Evolutionary conservation across 2,113 vertebrate species (phyloP), one percentile per base, ranked within the genome.

Genomic region (Poeciliopsis turrubarensis): DNA sequence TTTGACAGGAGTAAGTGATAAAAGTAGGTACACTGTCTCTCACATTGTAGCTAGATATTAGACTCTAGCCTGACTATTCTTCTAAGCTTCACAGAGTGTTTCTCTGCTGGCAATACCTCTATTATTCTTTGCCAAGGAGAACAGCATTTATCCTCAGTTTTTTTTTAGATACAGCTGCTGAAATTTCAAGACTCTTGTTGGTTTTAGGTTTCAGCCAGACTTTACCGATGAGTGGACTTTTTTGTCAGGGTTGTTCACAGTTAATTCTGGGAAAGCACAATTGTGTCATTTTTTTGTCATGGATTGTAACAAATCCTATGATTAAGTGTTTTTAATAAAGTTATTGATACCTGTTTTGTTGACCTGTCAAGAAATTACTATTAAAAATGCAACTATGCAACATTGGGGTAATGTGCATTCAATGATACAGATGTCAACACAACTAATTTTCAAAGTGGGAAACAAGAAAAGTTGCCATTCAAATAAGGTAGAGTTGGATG

Each of bases 81-180:
- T 54, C 9, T 54, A 1, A 54, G 47, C 47, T 77, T 72, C 47
- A 68, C 29, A 64, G 70, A 37, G 37, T 32, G 10, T 34, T 44
- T 47, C 32, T 29, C 31, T 65, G 70, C 72, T 77, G 74, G 73
- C 70, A 88, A 78, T 37, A 57, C 74, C 67, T 68, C 73, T 60
- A 72, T 78, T 76, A 64, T 67, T 29, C 1, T 44, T 5, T 9
- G 22, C 29, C 26, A 34, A 41, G 31, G 29, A 27, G 25, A 75
- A 22, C 34, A 22, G 47, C 30, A 62, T 32, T 60, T 27, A 39
- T 77, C 71, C 41, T 61, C 69, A 70, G 62, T 57, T 51, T 82
- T 69, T 60, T 67, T 65, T 41, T 30, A 71, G 17, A 75, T 17
- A 3, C 32, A 22, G 73, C 25, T 77, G 34, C 32, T 54, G 57